Percentiles rank a stretch among this genome's conserved stretches.
phyloP scores from a whole-genome alignment of 1,140 invertebrate genomes.

The Acyrthosiphon pisum region DNA sequence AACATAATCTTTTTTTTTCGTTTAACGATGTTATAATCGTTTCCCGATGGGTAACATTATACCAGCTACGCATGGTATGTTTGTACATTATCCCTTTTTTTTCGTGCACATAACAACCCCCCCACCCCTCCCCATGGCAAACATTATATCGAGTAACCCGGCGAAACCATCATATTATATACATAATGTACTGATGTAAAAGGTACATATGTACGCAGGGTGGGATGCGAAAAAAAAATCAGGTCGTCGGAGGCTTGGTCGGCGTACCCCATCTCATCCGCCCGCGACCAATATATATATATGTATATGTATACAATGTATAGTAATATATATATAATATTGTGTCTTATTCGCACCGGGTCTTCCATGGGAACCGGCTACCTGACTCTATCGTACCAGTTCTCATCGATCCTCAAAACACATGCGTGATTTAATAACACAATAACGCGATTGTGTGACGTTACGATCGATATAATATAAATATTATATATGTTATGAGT shows the following conservation, averaged over 20 bases:
- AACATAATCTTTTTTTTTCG: not conserved
- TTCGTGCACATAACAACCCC: not conserved
- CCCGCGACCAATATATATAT: not conserved
- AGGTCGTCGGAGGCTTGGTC: not conserved
- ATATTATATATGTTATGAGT: not conserved
- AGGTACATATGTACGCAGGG: not conserved
- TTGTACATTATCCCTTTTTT: not conserved
- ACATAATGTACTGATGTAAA: not conserved
- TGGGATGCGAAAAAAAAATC: not conserved
- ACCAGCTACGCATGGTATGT: too few relatives aligned
- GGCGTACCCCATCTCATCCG: not conserved
- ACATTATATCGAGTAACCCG: not conserved
- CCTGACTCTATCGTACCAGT: constrained; percentile 12
- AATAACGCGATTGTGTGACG: not conserved
- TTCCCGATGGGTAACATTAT: not conserved
- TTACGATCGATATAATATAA: not conserved
- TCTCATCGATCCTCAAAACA: not conserved
- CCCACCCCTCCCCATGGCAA: not conserved
- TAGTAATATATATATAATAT: not conserved
- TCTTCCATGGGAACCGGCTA: constrained; percentile 26
- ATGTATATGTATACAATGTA: too few relatives aligned
- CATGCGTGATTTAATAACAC: not conserved
- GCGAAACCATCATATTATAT: not conserved
- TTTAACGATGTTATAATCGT: not conserved
- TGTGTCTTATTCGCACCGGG: not conserved